Evolutionary conservation across 1,140 invertebrate genomes (phyloP), one percentile per base, ranked within the genome.

Genomic region (Drosophila guanche): DNA sequence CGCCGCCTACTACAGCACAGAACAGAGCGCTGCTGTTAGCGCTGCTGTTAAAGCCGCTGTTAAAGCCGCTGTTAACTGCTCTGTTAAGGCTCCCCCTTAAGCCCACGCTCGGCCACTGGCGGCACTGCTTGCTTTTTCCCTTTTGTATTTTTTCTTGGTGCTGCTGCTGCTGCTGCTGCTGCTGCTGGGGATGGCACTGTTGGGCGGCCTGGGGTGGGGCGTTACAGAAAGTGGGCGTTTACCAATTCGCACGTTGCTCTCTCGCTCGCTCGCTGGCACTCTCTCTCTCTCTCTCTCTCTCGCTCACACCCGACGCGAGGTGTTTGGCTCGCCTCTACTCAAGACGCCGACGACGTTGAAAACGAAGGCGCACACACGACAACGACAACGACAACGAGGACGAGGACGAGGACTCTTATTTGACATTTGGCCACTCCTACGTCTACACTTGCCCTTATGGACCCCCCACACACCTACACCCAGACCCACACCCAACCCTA

Each of bases 361-460:
- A 37, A 37, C 33, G 33, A 37, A 37, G 33, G 33, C 33, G 33
- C 10, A 12, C 33, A 37, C 16, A 20, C 33, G 25, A 27, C 25
- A 27, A 27, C 5, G 46, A 67, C 16, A 20, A 20, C 33, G 25
- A 27, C 25, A 27, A 27, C 5, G 46, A 67, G 47, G 60, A 51
- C 29, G 42, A 53, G 62, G 63, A 52, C 68, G 45, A 74, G 61
- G 61, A 56, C 47, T 58, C 43, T 70, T 50, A 71, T 63, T 77
- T 75, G 77, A 65, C 81, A 77, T 52, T 86, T 86, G 74, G 81
- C 81, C 81, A 85, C 81, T 80, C 81, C 81, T 73, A 80, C 83
- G 56, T 53, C 65, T 59, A 37, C 50, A 27, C 51, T 46, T 57
- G 52, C 58, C 48, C 61, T 48, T 55, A 46, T 53, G 23, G 33